phyloP scores from a whole-genome alignment of 2,113 vertebrate species.

The Setophaga coronata region DNA sequence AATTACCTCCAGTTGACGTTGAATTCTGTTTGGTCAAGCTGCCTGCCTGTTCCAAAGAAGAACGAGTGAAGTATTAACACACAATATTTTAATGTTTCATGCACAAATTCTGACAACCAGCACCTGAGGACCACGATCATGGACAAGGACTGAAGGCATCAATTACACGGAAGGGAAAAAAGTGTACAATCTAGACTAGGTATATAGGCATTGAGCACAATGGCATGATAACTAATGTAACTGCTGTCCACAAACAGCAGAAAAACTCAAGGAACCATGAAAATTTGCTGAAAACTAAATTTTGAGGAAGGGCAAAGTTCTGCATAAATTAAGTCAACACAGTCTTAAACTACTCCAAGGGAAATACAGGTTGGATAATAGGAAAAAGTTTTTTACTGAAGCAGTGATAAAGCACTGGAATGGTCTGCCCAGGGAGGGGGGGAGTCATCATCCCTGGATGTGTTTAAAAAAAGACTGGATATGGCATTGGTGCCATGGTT shows the following conservation, averaged over 20 bases:
- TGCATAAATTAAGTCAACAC: background rate
- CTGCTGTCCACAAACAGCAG: background rate
- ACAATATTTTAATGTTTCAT: background rate
- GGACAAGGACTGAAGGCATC: background rate
- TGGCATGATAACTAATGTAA: background rate
- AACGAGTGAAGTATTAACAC: conserved; percentile 1
- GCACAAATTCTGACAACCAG: background rate
- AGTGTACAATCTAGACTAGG: background rate
- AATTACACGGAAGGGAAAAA: background rate
- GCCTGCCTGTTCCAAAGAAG: conserved; percentile 74
- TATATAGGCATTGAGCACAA: background rate
- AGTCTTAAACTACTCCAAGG: background rate
- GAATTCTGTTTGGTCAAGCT: conserved; percentile 85
- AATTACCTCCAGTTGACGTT: conserved; percentile 73
- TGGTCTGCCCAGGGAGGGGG: fast-evolving
- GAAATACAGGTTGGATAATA: background rate
- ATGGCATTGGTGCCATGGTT: background rate
- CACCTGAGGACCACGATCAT: background rate
- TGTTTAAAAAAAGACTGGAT: background rate
- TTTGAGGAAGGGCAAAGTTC: background rate
- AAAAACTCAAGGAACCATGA: background rate
- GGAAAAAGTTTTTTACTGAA: background rate
- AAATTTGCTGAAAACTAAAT: background rate
- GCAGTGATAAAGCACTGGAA: background rate
- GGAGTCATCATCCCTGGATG: background rate